A percentile compares a stretch with the other conserved stretches of the same genome.
phyloP scores from a whole-genome alignment of 1,140 invertebrate species.

The Stegodyphus dumicola region DNA sequence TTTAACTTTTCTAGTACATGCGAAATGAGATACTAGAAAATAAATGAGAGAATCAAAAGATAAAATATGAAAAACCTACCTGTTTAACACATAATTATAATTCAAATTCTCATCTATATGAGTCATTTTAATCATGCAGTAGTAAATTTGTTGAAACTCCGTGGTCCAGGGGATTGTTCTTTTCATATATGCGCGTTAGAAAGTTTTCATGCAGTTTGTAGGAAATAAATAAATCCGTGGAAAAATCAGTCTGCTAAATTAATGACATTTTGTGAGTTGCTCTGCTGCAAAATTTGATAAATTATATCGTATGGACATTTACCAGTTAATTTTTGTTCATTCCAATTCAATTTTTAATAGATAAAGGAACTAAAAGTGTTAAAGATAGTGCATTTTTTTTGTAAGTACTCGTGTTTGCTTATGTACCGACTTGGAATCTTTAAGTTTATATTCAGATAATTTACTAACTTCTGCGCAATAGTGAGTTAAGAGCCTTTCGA shows the following conservation, averaged over 20 bases:
- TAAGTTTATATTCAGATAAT: too few species aligned
- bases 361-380: too few species aligned
- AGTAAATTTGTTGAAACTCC: not conserved
- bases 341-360: too few species aligned
- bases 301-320: too few species aligned
- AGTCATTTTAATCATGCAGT: constrained; percentile 5
- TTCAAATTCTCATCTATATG: constrained; percentile 1
- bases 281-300: too few species aligned
- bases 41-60: not conserved
- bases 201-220: constrained; percentile 25
- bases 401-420: too few species aligned
- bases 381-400: too few species aligned
- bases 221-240: constrained; percentile 26
- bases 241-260: constrained; percentile 17
- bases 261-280: too few species aligned
- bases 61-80: not conserved
- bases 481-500: too few species aligned
- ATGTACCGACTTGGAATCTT: too few species aligned
- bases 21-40: not conserved
- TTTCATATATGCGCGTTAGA: not conserved
- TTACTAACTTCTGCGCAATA: too few species aligned
- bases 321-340: too few species aligned
- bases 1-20: not conserved
- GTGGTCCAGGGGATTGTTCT: constrained; percentile 37
- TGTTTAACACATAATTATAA: not conserved